phyloP scores from a whole-genome alignment of 2,888 invertebrate species.

The Antheraea yamamai region DNA sequence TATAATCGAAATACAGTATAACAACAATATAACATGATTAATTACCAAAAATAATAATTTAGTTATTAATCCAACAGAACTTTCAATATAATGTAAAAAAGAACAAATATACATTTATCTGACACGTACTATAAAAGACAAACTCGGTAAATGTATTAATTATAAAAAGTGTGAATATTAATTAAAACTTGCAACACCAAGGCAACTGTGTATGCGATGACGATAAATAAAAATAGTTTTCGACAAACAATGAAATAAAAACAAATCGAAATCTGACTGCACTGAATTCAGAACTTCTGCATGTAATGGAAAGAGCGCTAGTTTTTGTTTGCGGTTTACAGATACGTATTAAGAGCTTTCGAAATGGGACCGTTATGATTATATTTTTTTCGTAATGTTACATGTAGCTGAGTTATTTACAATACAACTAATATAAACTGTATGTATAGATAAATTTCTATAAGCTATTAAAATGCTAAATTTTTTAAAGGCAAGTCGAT shows the following conservation, averaged over 20 bases:
- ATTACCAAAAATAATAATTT: neutral
- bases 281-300: slow-evolving; percentile 32
- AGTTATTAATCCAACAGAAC: neutral
- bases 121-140: slow-evolving; percentile 28
- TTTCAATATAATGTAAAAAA: neutral
- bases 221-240: slow-evolving; percentile 74
- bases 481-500: neutral
- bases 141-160: slow-evolving; percentile 14
- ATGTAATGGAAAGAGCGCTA: slow-evolving; percentile 38
- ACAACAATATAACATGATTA: neutral
- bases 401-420: neutral
- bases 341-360: slow-evolving; percentile 25
- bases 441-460: neutral
- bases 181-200: slow-evolving; percentile 62
- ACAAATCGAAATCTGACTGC: slow-evolving; percentile 34
- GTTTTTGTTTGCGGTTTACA: slow-evolving; percentile 41
- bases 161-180: slow-evolving; percentile 65
- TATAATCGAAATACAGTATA: neutral
- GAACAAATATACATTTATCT: slow-evolving; percentile 7
- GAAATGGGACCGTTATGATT: neutral
- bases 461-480: neutral
- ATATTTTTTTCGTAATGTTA: neutral
- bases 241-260: slow-evolving; percentile 41
- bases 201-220: slow-evolving; percentile 39
- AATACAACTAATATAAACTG: neutral